phyloP scores from a whole-genome alignment of 2,797 vertebrate species.

The Hemibagrus guttatus region DNA sequence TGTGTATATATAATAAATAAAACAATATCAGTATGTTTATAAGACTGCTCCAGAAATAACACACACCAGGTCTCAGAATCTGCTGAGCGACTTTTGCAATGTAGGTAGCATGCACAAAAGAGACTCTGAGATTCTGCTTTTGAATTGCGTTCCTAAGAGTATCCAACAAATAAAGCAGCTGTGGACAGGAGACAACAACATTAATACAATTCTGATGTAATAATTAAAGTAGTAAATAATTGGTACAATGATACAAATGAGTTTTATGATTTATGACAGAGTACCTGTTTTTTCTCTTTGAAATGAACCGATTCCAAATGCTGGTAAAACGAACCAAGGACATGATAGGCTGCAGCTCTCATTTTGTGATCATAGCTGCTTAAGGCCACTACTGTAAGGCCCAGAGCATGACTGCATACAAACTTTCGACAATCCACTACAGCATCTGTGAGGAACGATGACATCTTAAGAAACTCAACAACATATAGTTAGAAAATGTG shows the following conservation, averaged over 20 bases:
- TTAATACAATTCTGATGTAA: neutral
- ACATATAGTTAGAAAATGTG: neutral
- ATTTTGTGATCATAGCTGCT: conserved; percentile 89
- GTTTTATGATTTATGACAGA: neutral
- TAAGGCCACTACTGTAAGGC: conserved; percentile 81
- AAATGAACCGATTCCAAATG: conserved; percentile 87
- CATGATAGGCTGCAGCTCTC: conserved; percentile 82
- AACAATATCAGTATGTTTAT: neutral
- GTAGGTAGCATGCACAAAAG: conserved; percentile 83
- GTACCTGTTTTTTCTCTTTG: conserved; percentile 86
- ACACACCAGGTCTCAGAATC: conserved; percentile 89
- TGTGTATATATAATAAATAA: too few relatives aligned
- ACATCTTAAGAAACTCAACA: neutral
- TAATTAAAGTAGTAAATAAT: conserved; percentile 3
- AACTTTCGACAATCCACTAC: conserved; percentile 91
- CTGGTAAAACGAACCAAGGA: conserved; percentile 84
- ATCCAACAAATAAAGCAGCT: conserved; percentile 92
- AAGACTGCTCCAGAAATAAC: conserved; percentile 13
- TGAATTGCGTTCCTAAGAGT: conserved; percentile 84
- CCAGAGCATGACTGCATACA: conserved; percentile 85
- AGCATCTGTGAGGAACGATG: conserved; percentile 73
- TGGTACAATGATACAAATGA: neutral
- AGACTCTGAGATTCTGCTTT: conserved; percentile 80
- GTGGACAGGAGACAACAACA: conserved; percentile 16
- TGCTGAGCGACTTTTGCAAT: conserved; percentile 83